These are phyloP conservation scores for Tyto alba DNA, from an alignment of 2,113 vertebrate species.

Conservation along the genomic window DNA sequence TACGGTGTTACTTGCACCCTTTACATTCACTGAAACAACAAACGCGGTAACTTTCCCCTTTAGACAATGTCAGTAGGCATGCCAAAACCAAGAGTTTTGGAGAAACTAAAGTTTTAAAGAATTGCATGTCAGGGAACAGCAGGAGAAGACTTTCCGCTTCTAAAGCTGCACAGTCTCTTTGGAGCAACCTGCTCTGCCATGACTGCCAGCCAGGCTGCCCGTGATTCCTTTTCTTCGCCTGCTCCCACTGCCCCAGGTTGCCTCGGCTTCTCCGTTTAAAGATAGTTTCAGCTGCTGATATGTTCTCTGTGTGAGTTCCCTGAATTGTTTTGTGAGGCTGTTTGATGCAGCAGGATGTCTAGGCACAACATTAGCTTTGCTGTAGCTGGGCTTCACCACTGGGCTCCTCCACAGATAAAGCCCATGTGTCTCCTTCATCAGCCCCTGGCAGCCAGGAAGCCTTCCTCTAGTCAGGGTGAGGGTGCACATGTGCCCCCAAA, in stretches of 20 bases:
- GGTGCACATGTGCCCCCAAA: not conserved
- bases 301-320: not conserved
- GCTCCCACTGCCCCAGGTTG: not conserved
- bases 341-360: not conserved
- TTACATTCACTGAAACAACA: not conserved
- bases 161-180: not conserved
- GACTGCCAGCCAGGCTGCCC: rapidly evolving
- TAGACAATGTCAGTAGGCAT: not conserved
- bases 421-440: not conserved
- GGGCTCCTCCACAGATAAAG: not conserved
- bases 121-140: not conserved
- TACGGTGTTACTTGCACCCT: not conserved
- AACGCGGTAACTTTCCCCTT: not conserved
- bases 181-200: not conserved
- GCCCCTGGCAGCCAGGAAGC: rapidly evolving
- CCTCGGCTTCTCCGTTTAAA: not conserved
- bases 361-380: not conserved
- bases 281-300: not conserved
- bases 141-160: not conserved
- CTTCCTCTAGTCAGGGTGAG: not conserved
- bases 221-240: not conserved
- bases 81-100: not conserved
- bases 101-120: not conserved
- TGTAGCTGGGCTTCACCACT: not conserved
- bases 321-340: rapidly evolving